Base-by-base conservation (phyloP, 2,113 vertebrate species). In the Phyllostomus hastatus region DNA sequence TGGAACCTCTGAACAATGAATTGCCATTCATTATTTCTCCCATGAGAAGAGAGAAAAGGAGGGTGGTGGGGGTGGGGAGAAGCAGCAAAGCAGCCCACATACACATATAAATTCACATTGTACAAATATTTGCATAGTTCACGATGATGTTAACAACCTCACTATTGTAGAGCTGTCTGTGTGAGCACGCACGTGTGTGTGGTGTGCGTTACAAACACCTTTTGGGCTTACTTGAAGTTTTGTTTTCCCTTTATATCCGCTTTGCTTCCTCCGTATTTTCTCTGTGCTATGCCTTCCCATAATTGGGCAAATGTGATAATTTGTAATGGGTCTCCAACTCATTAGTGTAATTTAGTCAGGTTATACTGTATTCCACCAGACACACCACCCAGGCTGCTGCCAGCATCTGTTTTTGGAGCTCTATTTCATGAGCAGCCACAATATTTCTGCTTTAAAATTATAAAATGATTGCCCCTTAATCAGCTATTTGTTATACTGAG, bases 291-390 rank as follows among this genome's bases (percentile, higher is more conserved):
- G 84, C 86, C 79, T 95, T 90, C 52, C 38, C 76, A 59, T 97
- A 97, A 96, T 95, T 97, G 91, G 75, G 89, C 41, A 97, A 97
- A 97, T 78, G 76, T 88, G 91, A 79, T 94, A 11, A 96, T 95
- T 96, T 93, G 94, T 86, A 91, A 91, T 72, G 91, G 97, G 93
- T 96, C 87, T 96, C 80, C 86, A 82, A 91, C 89, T 97, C 93
- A 96, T 97, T 95, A 92, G 66, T 70, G 67, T 90, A 93, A 96
- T 96, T 95, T 96, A 95, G 57, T 90, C 87, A 96, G 84, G 86
- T 96, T 97, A 76, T 94, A 91, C 89, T 91, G 64, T 94, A 94
- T 95, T 88, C 89, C 43, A 91, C 46, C 72, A 95, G 87, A 88
- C n/a, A 81, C 46, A 95, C 89, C 67, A 78, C 66, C 35, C 33